Percentiles rank a stretch among this genome's conserved stretches.
Evolutionary conservation across 1,140 invertebrate genomes (phyloP).

Genomic region (Callitettix versicolor): DNA sequence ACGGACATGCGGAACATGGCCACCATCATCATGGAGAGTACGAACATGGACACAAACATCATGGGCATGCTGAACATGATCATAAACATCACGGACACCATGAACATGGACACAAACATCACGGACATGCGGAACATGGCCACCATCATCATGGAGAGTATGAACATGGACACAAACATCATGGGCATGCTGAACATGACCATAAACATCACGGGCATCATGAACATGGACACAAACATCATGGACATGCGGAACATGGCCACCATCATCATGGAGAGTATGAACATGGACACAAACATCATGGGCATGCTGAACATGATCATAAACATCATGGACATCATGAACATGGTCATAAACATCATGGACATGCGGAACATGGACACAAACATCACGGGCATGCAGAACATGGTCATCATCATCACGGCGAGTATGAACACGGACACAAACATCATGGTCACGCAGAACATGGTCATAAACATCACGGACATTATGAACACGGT

Average conservation of each 20-base stretch:
- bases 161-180: slow-evolving; percentile 7
- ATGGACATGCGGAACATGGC: slow-evolving; percentile 1
- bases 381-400: slow-evolving; percentile 1
- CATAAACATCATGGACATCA: slow-evolving; percentile 15
- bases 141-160: slow-evolving; percentile 1
- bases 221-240: slow-evolving; percentile 9
- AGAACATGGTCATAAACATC: slow-evolving; percentile 10
- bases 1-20: slow-evolving; percentile 1
- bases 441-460: slow-evolving; percentile 15
- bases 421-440: slow-evolving; percentile 10
- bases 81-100: slow-evolving; percentile 1
- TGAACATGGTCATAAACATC: slow-evolving; percentile 13
- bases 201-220: slow-evolving; percentile 5
- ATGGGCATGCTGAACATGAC: slow-evolving; percentile 5
- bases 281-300: slow-evolving; percentile 5
- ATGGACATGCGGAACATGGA: slow-evolving; percentile 6
- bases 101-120: slow-evolving; percentile 5
- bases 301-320: slow-evolving; percentile 11
- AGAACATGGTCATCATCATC: slow-evolving; percentile 11
- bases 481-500: slow-evolving; percentile 3
- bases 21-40: slow-evolving; percentile 5
- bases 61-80: not conserved
- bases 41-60: slow-evolving; percentile 7
- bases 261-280: slow-evolving; percentile 6
- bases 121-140: slow-evolving; percentile 8